phyloP scores from a whole-genome alignment of 2,797 vertebrate species.

The Neoniphon sammara region DNA sequence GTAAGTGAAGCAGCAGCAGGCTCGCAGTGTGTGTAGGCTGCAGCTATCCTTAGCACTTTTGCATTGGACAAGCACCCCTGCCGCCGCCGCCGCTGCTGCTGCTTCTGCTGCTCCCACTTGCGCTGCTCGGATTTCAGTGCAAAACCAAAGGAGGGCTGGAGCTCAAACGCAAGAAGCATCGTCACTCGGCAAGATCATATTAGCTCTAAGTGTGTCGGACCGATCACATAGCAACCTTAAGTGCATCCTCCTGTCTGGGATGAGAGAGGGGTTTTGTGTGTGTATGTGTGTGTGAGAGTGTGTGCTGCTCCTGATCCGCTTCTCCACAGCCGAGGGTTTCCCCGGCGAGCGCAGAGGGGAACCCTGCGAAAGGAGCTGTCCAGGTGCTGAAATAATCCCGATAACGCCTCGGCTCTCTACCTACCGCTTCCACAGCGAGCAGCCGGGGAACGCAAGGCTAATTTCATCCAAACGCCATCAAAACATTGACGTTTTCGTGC shows the following conservation, averaged over 20 bases:
- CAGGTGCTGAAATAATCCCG: conserved; percentile 73
- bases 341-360: conserved; percentile 78
- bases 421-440: conserved; percentile 30
- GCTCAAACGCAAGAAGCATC: conserved; percentile 68
- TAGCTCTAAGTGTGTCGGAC: conserved; percentile 30
- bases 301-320: conserved; percentile 53
- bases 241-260: conserved; percentile 16
- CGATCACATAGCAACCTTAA: conserved; percentile 33
- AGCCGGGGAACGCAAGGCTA: not conserved
- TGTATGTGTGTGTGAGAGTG: too few relatives aligned
- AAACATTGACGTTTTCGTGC: conserved; percentile 59
- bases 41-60: conserved; percentile 73
- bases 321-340: conserved; percentile 69
- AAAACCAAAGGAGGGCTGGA: conserved; percentile 57
- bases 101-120: conserved; percentile 52
- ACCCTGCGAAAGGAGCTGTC: conserved; percentile 75
- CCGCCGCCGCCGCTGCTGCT: conserved; percentile 16
- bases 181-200: conserved; percentile 58
- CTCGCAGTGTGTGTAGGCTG: conserved; percentile 75
- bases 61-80: conserved; percentile 65
- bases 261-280: conserved; percentile 12
- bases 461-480: conserved; percentile 68
- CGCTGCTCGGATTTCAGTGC: conserved; percentile 62
- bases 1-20: conserved; percentile 66
- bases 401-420: conserved; percentile 40